Evolutionary conservation across 2,797 vertebrate species (phyloP), one percentile per base, ranked within the genome.

Genomic region (Cirrhinus mrigala): DNA sequence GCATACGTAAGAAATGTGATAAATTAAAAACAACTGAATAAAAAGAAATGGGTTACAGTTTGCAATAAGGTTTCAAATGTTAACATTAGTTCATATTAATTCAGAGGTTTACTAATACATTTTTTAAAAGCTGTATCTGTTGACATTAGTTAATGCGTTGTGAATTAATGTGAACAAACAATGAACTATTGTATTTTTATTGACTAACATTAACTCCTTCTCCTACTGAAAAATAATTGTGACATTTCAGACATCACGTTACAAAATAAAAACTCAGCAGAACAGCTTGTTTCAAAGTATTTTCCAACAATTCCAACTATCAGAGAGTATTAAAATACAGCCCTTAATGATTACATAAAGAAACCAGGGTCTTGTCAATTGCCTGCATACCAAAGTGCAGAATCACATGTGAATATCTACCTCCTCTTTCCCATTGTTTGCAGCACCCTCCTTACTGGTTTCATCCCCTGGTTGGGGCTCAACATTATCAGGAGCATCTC

Each of bases 371-470:
- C 29, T 68, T 40, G 16, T 37, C 40, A 80, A 46, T 76, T 18
- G 3, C 40, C 79, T 81, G 22, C 68, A 71, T 58, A 79, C 70
- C 73, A 81, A 62, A 81, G 71, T 86, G 79, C 66, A 81, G 33
- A 68, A 79, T 86, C 37, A 76, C 77, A 66, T 11, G 58, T 85
- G 69, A 82, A 86, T 91, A 91, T 91, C 78, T 93, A 92, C 92
- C 92, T 93, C 91, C 50, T 88, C 68, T 15, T 81, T 48, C 77
- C 88, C 85, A 85, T 77, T 84, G 82, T 91, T 88, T 87, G 89
- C 87, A 82, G 91, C 52, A 79, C 83, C 79, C 81, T 87, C 87
- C 69, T 90, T 90, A 87, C 50, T 84, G 80, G 80, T 85, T 83
- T 91, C 91, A 82, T 87, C 79, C 76, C 77, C 87, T 66, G 77